These are phyloP conservation scores for Acrossocheilus fasciatus DNA, from an alignment of 2,797 vertebrate species.

Conservation along the genomic window DNA sequence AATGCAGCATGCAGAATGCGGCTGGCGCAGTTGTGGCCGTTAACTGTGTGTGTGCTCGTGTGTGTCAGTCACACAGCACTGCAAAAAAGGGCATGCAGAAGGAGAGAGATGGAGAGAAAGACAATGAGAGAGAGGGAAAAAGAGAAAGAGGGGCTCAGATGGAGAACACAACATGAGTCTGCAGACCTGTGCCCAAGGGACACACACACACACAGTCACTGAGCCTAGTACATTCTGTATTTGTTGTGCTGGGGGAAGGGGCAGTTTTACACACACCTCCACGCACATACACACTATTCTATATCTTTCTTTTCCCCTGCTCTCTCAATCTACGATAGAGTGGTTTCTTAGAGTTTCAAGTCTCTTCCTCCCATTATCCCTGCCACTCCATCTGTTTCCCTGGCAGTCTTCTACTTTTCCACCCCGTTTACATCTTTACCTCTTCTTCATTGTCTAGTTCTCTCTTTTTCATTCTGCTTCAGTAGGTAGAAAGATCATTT, in stretches of 20 bases:
- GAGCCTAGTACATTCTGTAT: slow-evolving; percentile 38
- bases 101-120: slow-evolving; percentile 1
- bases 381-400: background rate
- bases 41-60: slow-evolving; percentile 46
- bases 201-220: slow-evolving; percentile 21
- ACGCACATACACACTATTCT: background rate
- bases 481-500: slow-evolving; percentile 7
- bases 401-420: slow-evolving; percentile 4
- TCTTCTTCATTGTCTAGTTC: slow-evolving; percentile 64
- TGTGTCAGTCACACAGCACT: slow-evolving; percentile 35
- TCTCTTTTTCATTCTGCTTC: slow-evolving; percentile 35
- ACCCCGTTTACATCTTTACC: background rate
- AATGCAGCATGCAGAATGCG: slow-evolving; percentile 31
- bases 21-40: slow-evolving; percentile 1
- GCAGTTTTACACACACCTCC: background rate
- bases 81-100: slow-evolving; percentile 9
- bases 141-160: slow-evolving; percentile 51
- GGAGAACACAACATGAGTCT: slow-evolving; percentile 52
- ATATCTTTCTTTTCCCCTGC: background rate
- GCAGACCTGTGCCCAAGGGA: slow-evolving; percentile 49
- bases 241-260: slow-evolving; percentile 40
- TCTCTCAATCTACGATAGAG: slow-evolving; percentile 5
- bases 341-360: background rate
- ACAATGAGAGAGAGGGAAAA: slow-evolving; percentile 5
- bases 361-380: slow-evolving; percentile 14